Evolutionary conservation across 1,140 invertebrate genomes (phyloP), one percentile per base, ranked within the genome.

Genomic region (Hormaphis cornu): DNA sequence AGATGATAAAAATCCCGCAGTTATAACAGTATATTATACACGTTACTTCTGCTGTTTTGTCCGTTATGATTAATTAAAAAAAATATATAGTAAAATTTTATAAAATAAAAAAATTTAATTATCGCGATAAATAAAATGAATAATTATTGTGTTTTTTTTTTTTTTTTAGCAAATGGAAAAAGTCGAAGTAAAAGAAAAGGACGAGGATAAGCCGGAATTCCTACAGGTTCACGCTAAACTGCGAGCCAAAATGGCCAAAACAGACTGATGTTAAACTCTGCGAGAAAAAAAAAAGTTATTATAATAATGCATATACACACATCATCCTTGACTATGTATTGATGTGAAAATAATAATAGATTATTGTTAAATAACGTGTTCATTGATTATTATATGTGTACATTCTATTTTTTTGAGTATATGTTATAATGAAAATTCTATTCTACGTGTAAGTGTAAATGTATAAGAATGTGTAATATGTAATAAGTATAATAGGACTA

Each of bases 191-290:
- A 54, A 63, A 37, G 70, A 63, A 48, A 52, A 63, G 30, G 50
- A 63, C 8, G 74, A 76, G 14, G 74, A 75, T 35, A 74, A 76
- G 71, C 75, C 76, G 18, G 80, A 81, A 73, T 81, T 81, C 70
- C 70, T 80, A 16, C 75, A 79, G 66, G 77, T 81, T 18, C 80
- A 81, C 69, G 80, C 79, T 44, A 79, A 79, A 75, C 74, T 81
- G 14, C 75, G 79, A 70, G 79, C 77, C 18, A 75, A 74, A 73
- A 77, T 79, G 77, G 77, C 33, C 35, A 66, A 66, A 66, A 50
- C 61, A 50, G 61, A 66, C 61, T 66, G 44, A 66, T 48, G n/a
- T 30, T 46, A 48, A 66, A 35, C 61, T 50, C 28, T 66, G 44
- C 61, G 7, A 66, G 50, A 63, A 46, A 28, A 53, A 14, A 3